Conservation (phyloP, 2,888 invertebrate genomes). For the Oscheius onirici region DNA sequence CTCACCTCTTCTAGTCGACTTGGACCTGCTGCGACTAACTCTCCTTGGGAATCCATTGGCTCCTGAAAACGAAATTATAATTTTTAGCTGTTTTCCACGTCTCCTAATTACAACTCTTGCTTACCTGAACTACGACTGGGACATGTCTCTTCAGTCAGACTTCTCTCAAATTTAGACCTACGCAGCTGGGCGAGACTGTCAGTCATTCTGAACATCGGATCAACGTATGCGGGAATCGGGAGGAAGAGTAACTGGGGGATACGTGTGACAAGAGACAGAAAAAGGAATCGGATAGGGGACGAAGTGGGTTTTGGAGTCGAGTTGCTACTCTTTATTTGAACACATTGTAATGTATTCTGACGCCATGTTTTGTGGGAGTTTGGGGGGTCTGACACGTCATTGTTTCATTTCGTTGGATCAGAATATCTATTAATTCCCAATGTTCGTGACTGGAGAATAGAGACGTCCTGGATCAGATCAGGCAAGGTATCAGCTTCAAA, state of each 20-base stretch:
- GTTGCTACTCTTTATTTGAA: too few species aligned
- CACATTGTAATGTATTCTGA: too few species aligned
- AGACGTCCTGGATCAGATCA: too few species aligned
- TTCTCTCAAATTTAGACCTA: constrained; percentile 43
- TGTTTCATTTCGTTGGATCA: too few species aligned
- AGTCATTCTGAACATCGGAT: constrained; percentile 15
- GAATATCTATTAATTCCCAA: too few species aligned
- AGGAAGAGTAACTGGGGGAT: not conserved
- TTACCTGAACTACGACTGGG: constrained; percentile 25
- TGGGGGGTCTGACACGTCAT: too few species aligned
- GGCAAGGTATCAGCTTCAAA: too few species aligned
- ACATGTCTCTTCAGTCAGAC: constrained; percentile 40
- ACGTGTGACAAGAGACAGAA: not conserved
- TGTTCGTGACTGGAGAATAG: too few species aligned
- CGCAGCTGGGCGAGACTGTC: constrained; percentile 14
- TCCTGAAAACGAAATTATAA: constrained; percentile 28
- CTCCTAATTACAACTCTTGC: not conserved
- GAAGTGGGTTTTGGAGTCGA: too few species aligned
- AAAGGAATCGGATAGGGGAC: constrained; percentile 1
- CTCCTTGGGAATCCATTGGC: constrained; percentile 42
- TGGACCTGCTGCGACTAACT: constrained; percentile 47
- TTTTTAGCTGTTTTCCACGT: not conserved
- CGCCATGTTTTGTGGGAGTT: too few species aligned
- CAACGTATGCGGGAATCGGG: not conserved
- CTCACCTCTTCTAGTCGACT: constrained; percentile 50